Base-by-base conservation (phyloP, 1,140 invertebrate species). In the Lysiphlebus fabarum region DNA sequence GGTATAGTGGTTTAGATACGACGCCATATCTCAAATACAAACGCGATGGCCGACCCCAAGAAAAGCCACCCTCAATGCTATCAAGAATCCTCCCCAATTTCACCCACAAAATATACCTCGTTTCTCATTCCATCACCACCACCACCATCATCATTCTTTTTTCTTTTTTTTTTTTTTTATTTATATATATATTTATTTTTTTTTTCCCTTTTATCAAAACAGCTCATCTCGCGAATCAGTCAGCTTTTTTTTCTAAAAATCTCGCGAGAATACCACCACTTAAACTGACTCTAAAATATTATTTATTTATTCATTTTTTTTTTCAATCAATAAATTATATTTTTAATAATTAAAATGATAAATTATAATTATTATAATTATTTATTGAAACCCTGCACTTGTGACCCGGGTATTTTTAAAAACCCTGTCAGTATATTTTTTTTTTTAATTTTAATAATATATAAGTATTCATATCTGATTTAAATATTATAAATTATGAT, bases 1-100 rank as follows among this genome's bases (percentile, higher is more conserved):
- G 17, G 17, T 26, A 26, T 26, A 26, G 17, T 42, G 38, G 48
- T 51, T 56, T 38, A 57, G 38, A 43, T 55, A 63, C 69, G 73
- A 65, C 75, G 76, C 77, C 77, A 79, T 79, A 71, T 71, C 74
- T 73, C 68, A 62, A 69, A 64, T 10, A 62, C 63, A 62, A 76
- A 66, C 75, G 70, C 74, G 71, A 79, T 79, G 77, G 77, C 77
- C 75, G 75, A 71, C 67, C 63, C 64, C 58, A 68, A 70, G 73
- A 76, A 26, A 76, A 76, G 70, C 72, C 70, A 73, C 71, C 74
- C 73, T 75, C 68, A 10, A 36, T 12, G 38, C 67, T 66, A 50
- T 14, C 65, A 64, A 68, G 68, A 70, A 71, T 75, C 73, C 72
- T 73, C 68, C 69, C 70, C 69, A 63, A 62, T 58, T 65, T 47